Evolutionary conservation across 2,888 invertebrate genomes (phyloP).

Genomic region (Lampropteryx suffumata): DNA sequence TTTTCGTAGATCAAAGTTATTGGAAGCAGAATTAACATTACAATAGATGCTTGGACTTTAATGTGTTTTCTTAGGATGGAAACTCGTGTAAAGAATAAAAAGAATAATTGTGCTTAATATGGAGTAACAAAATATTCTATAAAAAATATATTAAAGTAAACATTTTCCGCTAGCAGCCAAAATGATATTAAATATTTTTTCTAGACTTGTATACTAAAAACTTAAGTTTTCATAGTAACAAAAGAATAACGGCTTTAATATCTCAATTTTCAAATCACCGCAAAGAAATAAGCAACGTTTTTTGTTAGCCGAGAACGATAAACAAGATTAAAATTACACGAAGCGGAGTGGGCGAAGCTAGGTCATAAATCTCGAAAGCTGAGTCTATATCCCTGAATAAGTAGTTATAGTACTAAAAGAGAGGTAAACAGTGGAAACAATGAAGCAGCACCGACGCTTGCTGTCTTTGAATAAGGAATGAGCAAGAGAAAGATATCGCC

Average conservation of each 20-base stretch:
- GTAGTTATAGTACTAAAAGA: slow-evolving; percentile 38
- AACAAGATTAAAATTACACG: slow-evolving; percentile 70
- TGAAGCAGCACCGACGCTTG: slow-evolving; percentile 31
- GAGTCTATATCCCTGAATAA: slow-evolving; percentile 37
- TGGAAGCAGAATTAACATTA: no score
- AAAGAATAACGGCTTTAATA: slow-evolving; percentile 38
- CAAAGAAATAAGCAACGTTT: slow-evolving; percentile 38
- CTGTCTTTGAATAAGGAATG: slow-evolving; percentile 40
- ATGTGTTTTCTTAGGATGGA: no score
- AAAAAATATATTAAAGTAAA: no score
- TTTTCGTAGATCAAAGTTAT: background rate
- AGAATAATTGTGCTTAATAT: no score
- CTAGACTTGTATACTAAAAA: background rate
- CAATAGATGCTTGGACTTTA: no score
- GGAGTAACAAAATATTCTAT: no score
- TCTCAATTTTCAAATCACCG: slow-evolving; percentile 39
- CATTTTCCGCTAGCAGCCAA: no score
- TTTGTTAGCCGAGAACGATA: slow-evolving; percentile 46
- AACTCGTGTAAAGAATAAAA: no score
- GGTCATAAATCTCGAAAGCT: slow-evolving; percentile 52
- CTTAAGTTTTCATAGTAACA: no score
- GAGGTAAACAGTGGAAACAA: slow-evolving; percentile 41
- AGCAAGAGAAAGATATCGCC: slow-evolving; percentile 35
- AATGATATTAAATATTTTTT: no score
- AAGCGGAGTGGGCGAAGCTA: slow-evolving; percentile 43